These are phyloP conservation scores for Patiria miniata DNA, from an alignment of 35 echinoderm and acorn worm species.

Conservation along the genomic window DNA sequence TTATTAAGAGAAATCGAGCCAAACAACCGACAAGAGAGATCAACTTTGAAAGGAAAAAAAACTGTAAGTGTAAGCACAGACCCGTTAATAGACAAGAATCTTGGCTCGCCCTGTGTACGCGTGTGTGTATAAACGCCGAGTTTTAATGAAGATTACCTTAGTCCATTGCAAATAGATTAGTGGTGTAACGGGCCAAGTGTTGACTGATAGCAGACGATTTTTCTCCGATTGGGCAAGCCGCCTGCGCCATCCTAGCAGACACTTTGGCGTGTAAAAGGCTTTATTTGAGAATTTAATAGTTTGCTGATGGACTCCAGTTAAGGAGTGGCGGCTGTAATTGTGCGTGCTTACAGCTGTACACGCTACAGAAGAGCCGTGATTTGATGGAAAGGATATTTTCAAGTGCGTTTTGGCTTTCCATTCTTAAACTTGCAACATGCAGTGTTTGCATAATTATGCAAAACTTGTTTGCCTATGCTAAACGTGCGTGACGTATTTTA, in stretches of 20 bases:
- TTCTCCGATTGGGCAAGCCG: neutral
- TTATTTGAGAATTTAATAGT: constrained; percentile 30
- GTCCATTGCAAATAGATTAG: constrained; percentile 3
- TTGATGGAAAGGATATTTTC: neutral
- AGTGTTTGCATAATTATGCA: too few relatives aligned
- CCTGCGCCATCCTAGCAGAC: neutral
- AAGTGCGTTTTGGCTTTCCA: too few relatives aligned
- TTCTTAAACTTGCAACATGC: too few relatives aligned
- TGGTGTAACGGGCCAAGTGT: neutral
- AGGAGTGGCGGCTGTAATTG: neutral
- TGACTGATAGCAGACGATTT: constrained; percentile 26
- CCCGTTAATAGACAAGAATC: neutral
- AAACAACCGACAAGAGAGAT: neutral
- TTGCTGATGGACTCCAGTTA: constrained; percentile 22
- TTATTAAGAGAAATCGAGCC: neutral
- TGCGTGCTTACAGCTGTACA: neutral
- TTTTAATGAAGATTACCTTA: constrained; percentile 6
- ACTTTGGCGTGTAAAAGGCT: constrained; percentile 25
- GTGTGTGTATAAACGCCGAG: neutral
- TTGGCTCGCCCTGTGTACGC: neutral
- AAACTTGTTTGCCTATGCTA: too few relatives aligned
- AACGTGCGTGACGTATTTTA: too few relatives aligned
- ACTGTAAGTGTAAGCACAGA: neutral
- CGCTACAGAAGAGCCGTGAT: neutral
- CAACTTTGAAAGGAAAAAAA: neutral